Conservation (phyloP, 2,888 invertebrate genomes). For the Idaea straminata region DNA sequence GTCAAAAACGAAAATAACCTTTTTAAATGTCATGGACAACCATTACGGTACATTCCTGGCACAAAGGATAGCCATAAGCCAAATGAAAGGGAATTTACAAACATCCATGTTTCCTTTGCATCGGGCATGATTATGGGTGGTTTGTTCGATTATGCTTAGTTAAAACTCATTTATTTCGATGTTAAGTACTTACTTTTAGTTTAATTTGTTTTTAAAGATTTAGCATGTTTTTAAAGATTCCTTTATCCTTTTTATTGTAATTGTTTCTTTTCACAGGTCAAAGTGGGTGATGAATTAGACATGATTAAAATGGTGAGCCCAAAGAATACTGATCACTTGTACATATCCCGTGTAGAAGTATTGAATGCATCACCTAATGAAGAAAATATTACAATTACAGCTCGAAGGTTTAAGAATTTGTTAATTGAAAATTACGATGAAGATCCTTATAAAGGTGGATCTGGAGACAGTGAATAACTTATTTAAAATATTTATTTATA, state of each 20-base stretch:
- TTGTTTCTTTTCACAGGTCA: constrained; percentile 68
- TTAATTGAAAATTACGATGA: constrained; percentile 86
- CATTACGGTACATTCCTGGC: no score
- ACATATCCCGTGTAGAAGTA: constrained; percentile 85
- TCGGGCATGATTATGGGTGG: no score
- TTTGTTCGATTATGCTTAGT: no score
- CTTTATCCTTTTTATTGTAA: not conserved
- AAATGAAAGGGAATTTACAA: no score
- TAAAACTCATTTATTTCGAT: no score
- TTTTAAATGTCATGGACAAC: no score
- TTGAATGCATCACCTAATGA: constrained; percentile 75
- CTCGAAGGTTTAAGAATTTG: constrained; percentile 84
- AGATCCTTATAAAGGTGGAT: constrained; percentile 68
- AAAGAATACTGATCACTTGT: constrained; percentile 84
- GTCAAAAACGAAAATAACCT: no score
- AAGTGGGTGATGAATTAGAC: constrained; percentile 88
- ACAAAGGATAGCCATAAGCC: no score
- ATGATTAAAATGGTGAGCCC: constrained; percentile 84
- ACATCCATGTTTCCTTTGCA: no score
- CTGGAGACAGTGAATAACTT: constrained; percentile 4
- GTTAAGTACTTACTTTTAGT: no score
- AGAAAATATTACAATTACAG: constrained; percentile 80
- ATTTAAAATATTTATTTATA: not conserved
- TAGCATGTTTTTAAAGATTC: no score
- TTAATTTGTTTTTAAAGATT: no score